These are phyloP conservation scores for Amblyjoppa proteus DNA, from an alignment of 2,888 invertebrate species.

Conservation along the genomic window DNA sequence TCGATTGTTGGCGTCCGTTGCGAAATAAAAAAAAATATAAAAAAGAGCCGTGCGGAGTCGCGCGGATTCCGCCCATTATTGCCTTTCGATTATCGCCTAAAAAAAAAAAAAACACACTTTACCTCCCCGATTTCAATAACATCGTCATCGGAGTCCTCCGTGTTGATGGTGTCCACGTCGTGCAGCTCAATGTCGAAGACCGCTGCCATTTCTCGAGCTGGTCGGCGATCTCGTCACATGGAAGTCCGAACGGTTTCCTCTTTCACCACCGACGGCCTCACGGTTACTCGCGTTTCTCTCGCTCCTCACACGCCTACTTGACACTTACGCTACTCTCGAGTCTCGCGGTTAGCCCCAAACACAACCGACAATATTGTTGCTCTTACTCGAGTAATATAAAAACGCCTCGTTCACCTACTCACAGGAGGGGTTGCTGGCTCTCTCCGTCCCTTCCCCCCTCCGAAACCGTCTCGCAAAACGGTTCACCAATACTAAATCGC, in stretches of 20 bases:
- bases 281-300: not conserved
- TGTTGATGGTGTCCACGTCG: slow-evolving; percentile 88
- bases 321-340: not conserved
- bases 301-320: not conserved
- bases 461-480: not conserved
- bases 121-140: slow-evolving; percentile 96
- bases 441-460: not conserved
- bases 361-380: slow-evolving; percentile 63
- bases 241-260: slow-evolving; percentile 20
- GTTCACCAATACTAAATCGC: not conserved
- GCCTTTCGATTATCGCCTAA: slow-evolving; percentile 8
- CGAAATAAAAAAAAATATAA: slow-evolving; percentile 13
- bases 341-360: slow-evolving; percentile 36
- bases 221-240: slow-evolving; percentile 58
- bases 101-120: slow-evolving; percentile 79
- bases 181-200: slow-evolving; percentile 97
- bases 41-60: not conserved
- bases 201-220: slow-evolving; percentile 88
- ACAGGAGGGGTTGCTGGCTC: slow-evolving; percentile 38
- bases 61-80: not conserved
- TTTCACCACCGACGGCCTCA: not conserved
- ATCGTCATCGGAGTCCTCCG: slow-evolving; percentile 95
- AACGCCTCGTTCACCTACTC: slow-evolving; percentile 60
- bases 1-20: not conserved
- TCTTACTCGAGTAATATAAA: slow-evolving; percentile 57